A percentile compares a stretch with the other conserved stretches of the same genome.
Conservation (phyloP, 2,113 vertebrate species). For the Cheilinus undulatus region DNA sequence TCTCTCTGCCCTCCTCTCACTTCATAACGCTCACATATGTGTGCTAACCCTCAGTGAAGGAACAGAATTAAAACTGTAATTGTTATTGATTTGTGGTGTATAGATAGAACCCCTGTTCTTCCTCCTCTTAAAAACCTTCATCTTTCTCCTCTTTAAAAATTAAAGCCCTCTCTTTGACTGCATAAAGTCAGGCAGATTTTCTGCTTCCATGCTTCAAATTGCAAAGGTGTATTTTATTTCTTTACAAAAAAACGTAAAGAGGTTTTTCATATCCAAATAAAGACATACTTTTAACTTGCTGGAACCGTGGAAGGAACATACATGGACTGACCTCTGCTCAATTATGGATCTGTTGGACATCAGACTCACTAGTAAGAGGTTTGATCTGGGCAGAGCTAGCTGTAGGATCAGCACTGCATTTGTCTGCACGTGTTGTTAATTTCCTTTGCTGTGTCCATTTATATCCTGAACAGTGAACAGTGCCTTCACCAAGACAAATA, state of each 20-base stretch:
- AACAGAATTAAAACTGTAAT: conserved; percentile 50
- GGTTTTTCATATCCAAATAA: too few relatives aligned
- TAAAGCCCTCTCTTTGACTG: neutral
- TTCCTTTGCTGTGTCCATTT: too few relatives aligned
- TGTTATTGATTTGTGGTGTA: conserved; percentile 62
- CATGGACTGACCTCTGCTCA: too few relatives aligned
- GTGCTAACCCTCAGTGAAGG: neutral
- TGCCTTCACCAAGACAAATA: too few relatives aligned
- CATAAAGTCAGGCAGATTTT: neutral
- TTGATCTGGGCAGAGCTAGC: too few relatives aligned
- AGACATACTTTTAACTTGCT: too few relatives aligned
- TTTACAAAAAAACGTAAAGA: neutral
- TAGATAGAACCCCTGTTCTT: conserved; percentile 40
- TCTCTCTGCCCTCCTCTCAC: conserved; percentile 1
- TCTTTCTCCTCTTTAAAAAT: conserved; percentile 6
- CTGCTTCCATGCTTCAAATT: neutral
- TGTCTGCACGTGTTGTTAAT: too few relatives aligned
- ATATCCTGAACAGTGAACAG: too few relatives aligned
- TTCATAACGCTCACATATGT: neutral
- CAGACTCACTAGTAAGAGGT: too few relatives aligned
- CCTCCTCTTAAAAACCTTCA: neutral
- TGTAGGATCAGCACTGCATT: too few relatives aligned
- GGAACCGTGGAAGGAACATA: too few relatives aligned
- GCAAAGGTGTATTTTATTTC: neutral
- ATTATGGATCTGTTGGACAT: too few relatives aligned